A percentile compares a stretch with the other conserved stretches of the same genome.
phyloP scores from a whole-genome alignment of 2,888 invertebrate genomes.

The Caenorhabditis sp. region DNA sequence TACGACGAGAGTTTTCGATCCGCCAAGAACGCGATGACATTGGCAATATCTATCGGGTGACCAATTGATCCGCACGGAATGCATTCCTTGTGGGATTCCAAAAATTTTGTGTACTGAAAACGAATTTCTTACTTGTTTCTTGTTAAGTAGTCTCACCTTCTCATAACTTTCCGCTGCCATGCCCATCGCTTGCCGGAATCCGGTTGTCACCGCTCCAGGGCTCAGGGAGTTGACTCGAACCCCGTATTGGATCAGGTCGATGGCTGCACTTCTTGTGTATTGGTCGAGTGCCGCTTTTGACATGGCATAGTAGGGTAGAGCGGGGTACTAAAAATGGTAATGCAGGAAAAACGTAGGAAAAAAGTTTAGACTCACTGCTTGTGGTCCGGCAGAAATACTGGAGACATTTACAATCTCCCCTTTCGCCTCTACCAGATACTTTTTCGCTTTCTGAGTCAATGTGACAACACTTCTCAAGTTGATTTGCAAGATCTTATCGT shows the following conservation, averaged over 20 bases:
- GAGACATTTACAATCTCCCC: slow-evolving; percentile 22
- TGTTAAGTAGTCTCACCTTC: no score
- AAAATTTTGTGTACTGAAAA: not conserved
- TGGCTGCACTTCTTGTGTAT: slow-evolving; percentile 40
- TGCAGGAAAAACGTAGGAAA: no score
- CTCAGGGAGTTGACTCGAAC: slow-evolving; percentile 32
- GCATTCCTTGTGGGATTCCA: slow-evolving; percentile 31
- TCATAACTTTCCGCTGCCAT: not conserved
- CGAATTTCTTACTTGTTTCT: no score
- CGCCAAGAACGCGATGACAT: slow-evolving; percentile 22
- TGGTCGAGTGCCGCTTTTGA: slow-evolving; percentile 57
- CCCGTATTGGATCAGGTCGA: slow-evolving; percentile 31
- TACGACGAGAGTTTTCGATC: slow-evolving; percentile 32
- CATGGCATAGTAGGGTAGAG: slow-evolving; percentile 25
- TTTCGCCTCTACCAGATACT: slow-evolving; percentile 12
- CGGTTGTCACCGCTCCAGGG: slow-evolving; percentile 5
- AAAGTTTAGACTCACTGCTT: not conserved
- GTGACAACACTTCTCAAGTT: slow-evolving; percentile 12
- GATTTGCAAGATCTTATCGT: not conserved
- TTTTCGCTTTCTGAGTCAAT: slow-evolving; percentile 13
- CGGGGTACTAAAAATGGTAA: not conserved
- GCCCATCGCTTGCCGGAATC: not conserved
- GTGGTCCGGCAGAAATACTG: not conserved
- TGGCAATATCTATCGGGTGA: slow-evolving; percentile 53
- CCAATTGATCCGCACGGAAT: slow-evolving; percentile 40